These are phyloP conservation scores for Anastrepha obliqua DNA, from an alignment of 1,140 invertebrate genomes.

Conservation along the genomic window DNA sequence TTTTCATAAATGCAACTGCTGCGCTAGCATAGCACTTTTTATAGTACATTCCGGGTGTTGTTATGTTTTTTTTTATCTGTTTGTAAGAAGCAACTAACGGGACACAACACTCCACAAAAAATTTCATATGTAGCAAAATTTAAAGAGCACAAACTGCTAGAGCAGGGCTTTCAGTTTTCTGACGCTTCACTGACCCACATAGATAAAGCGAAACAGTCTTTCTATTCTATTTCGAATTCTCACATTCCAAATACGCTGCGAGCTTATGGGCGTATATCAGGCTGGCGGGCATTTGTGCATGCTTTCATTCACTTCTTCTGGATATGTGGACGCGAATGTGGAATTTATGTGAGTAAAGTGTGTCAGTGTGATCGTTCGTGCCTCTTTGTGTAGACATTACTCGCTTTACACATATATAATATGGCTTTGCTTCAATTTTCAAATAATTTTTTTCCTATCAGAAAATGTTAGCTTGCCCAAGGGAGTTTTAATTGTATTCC, in stretches of 20 bases:
- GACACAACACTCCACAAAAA: neutral
- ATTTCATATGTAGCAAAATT: neutral
- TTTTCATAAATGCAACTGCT: conserved; percentile 26
- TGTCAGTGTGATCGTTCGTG: neutral
- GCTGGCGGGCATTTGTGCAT: neutral
- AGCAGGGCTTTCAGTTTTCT: neutral
- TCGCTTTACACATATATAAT: neutral
- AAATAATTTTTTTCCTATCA: no score
- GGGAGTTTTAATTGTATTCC: no score
- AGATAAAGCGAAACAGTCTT: conserved; percentile 26
- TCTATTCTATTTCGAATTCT: neutral
- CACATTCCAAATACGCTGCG: neutral
- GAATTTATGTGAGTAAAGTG: neutral
- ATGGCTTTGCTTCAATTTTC: neutral
- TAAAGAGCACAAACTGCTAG: neutral
- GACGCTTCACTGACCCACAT: conserved; percentile 52
- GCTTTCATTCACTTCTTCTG: neutral
- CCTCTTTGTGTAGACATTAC: neutral
- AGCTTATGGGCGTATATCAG: neutral
- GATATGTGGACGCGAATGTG: neutral
- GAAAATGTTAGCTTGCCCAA: no score
- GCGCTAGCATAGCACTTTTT: neutral
- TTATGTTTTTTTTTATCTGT: neutral
- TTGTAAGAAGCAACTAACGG: neutral
- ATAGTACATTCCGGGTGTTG: no score